Base-by-base conservation (phyloP, 2,797 vertebrate genomes). In the Sarcoramphus papa region DNA sequence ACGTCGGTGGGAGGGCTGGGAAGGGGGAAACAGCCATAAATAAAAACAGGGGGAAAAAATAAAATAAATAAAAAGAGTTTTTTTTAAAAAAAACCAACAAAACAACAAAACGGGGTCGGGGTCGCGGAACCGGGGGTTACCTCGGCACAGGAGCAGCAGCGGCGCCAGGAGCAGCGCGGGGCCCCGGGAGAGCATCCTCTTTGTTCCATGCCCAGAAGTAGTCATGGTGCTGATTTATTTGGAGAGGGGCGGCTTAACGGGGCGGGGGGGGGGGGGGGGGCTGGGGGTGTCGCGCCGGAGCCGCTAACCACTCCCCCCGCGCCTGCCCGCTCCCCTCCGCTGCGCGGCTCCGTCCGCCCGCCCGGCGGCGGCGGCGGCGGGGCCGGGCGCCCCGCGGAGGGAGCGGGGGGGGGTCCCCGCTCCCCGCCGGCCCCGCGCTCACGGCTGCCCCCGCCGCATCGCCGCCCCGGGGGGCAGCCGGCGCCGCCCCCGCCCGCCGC, bases 91-190 rank as follows among this genome's bases (percentile, higher is more conserved):
- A 53, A 90, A n/a, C 18, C 9, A 53, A 10, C 35, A 25, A 33
- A 30, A 45, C 19, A 35, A 20, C 19, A 28, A 69, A 45, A 0
- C 28, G 14, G 65, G 54, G 31, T 7, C 10, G 37, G 81, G 70
- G 59, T n/a, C 37, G 85, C 57, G 82, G 40, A 48, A 16, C 25
- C 12, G 56, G 62, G 68, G 78, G 68, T 96, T 94, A 97, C 97
- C 97, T 97, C 92, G 88, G 92, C 97, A 96, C 51, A 97, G 96
- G 81, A 97, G 95, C 70, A 95, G 93, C 85, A 95, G 84, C 88
- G 90, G 90, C 53, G 95, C 88, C 92, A 97, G 92, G 73, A 96
- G 85, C 93, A 96, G 94, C 88, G 86, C 91, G 65, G 92, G 83
- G 90, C 92, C 88, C 75, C 82, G 85, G 95, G 93, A 79, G 81